Percentiles rank a stretch among this genome's conserved stretches.
Evolutionary conservation across 2,797 vertebrate genomes (phyloP).

Genomic region (Melanotaenia parkinsoni): DNA sequence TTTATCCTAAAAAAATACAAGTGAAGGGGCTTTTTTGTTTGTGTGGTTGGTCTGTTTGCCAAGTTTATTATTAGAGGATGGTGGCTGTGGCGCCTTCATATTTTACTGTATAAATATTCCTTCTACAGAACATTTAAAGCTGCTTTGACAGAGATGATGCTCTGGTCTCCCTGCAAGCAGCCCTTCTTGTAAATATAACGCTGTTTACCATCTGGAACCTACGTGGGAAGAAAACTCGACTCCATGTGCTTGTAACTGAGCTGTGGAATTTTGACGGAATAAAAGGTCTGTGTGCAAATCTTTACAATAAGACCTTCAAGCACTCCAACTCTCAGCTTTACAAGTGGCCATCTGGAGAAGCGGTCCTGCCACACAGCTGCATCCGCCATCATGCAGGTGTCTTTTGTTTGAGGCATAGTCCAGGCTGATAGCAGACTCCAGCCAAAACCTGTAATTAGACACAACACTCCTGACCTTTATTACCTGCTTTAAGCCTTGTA

Average conservation of each 20-base stretch:
- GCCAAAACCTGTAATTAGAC: constrained; percentile 29
- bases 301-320: constrained; percentile 14
- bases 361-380: constrained; percentile 17
- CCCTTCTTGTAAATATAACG: background rate
- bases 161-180: background rate
- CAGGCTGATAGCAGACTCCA: constrained; percentile 21
- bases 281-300: constrained; percentile 11
- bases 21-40: background rate
- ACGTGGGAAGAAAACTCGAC: background rate
- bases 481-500: constrained; percentile 15
- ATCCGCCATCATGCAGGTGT: constrained; percentile 19
- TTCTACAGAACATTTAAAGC: background rate
- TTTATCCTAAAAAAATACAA: constrained; percentile 18
- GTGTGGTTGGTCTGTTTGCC: accelerated
- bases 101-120: background rate
- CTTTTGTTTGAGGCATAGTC: constrained; percentile 11
- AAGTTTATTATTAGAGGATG: background rate
- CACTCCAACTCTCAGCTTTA: constrained; percentile 4
- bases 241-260: background rate
- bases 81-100: background rate
- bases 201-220: background rate
- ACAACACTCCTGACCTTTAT: constrained; percentile 27
- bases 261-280: background rate
- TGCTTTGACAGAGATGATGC: background rate
- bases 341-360: constrained; percentile 6